Base-by-base conservation (phyloP, 2,888 invertebrate genomes). In the Raillietiella orientalis region DNA sequence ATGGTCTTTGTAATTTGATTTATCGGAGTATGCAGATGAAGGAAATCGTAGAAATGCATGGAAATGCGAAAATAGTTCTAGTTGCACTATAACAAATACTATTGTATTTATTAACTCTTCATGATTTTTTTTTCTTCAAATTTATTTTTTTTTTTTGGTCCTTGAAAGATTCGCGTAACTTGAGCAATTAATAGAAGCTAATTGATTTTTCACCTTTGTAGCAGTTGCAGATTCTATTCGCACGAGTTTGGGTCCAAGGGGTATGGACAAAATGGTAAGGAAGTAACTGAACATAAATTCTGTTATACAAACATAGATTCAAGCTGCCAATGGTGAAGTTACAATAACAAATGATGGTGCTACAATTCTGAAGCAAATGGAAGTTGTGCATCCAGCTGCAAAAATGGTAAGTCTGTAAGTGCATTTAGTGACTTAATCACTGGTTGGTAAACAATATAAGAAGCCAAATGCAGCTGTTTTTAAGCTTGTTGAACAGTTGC, bases 301-400 rank as follows among this genome's bases (percentile, higher is more conserved):
- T 34, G 11, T 19, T 28, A 13, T 16, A 15, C 12, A 6, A 4
- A 11, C n/a, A 21, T 14, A 25, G 23, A 96, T 96, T 39, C 93
- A 96, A 56, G 58, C 79, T 17, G 64, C 65, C 17, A 87, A 79
- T 52, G 93, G 93, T 20, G 93, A 93, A 55, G 96, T 96, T 1
- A 93, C 90, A 3, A 96, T 96, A 33, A 99, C 96, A 27, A 96
- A 99, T 52, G 96, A 96, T 57, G 96, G 96, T 29, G 96, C 96
- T 17, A 96, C 96, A 17, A 99, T 99, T 49, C 53, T 99, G 31
- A 90, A 96, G 48, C 77, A 93, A 53, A 96, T 99, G 66, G 79
- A 79, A 49, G 90, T 99, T 2, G 58, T 79, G 33, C 96, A 96
- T 47, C 96, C 96, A 25, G 87, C 93, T 35, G 93, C 93, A 12